Evolutionary conservation across 2,113 vertebrate genomes (phyloP), one percentile per base, ranked within the genome.

Genomic region (Onychostruthus taczanowskii): DNA sequence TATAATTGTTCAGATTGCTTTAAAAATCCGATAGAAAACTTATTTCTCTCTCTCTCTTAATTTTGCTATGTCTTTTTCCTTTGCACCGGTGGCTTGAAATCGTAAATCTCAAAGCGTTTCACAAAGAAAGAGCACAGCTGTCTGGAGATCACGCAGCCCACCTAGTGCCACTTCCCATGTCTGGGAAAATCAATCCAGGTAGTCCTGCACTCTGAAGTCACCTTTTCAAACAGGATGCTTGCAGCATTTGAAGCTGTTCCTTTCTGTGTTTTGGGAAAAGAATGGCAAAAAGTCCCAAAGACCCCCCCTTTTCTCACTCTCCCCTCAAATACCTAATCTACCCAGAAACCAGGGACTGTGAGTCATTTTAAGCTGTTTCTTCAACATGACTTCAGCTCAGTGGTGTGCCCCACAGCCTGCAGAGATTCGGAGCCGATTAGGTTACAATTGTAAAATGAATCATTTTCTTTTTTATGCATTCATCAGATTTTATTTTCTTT

Each of bases 351-450:
- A 16, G 47, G 47, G 52, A 90, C 17, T 76, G 58, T 88, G 85
- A 95, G 79, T 92, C 68, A 96, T 95, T 95, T 94, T 88, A 84
- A 96, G 72, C 88, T 92, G 59, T 86, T 96, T 77, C 79, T 93
- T 93, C 61, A 81, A 61, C 73, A 61, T 41, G 49, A 84, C 64
- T 90, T 93, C 79, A 68, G 72, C 90, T 94, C 90, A 61, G 83
- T 88, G 80, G 90, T 88, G 19, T 94, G 72, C 49, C 79, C 90
- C 88, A 84, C 41, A 94, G 35, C 88, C 75, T 77, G 76, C 87
- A 88, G 94, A 90, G 93, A 84, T 89, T 75, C 88, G 82, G 46
- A 93, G 59, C 52, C 5, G 22, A 92, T 90, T 88, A 90, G 52
- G n/a, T 77, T 94, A 46, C 59, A 84, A 9, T 6, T 55, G 52